These are phyloP conservation scores for Agraylea sexmaculata DNA, from an alignment of 1,140 invertebrate genomes.

Conservation along the genomic window DNA sequence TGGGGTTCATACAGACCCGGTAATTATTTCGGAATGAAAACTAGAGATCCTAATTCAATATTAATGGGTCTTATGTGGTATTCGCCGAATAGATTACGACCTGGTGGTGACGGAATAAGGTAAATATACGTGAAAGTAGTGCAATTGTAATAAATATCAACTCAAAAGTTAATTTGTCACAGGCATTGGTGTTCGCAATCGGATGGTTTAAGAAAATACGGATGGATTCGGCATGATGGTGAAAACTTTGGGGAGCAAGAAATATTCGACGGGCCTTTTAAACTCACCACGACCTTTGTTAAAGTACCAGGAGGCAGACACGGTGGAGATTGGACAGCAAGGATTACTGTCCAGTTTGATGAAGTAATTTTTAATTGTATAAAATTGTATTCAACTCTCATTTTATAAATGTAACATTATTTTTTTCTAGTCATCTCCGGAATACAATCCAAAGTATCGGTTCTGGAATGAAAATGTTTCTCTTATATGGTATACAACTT, in stretches of 20 bases:
- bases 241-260: slow-evolving; percentile 83
- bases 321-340: slow-evolving; percentile 88
- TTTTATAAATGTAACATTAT: slow-evolving; percentile 2
- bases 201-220: slow-evolving; percentile 67
- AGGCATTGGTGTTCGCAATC: slow-evolving; percentile 91
- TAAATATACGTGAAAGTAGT: slow-evolving; percentile 23
- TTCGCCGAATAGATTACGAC: slow-evolving; percentile 53
- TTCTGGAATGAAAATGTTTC: slow-evolving; percentile 39
- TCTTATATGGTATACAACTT: slow-evolving; percentile 63
- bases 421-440: slow-evolving; percentile 8
- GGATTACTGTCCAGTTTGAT: slow-evolving; percentile 58
- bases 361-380: slow-evolving; percentile 28
- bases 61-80: slow-evolving; percentile 97
- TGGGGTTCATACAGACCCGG: slow-evolving; percentile 90
- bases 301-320: slow-evolving; percentile 66
- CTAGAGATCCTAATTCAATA: slow-evolving; percentile 73
- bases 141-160: not conserved
- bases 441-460: slow-evolving; percentile 8
- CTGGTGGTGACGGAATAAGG: slow-evolving; percentile 57
- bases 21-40: slow-evolving; percentile 83
- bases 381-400: too few species aligned
- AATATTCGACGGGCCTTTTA: slow-evolving; percentile 68
- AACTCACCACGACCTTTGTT: slow-evolving; percentile 78
- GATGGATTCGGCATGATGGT: slow-evolving; percentile 90
- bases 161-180: slow-evolving; percentile 19